phyloP scores from a whole-genome alignment of 2,113 vertebrate species.

The Piaya cayana region DNA sequence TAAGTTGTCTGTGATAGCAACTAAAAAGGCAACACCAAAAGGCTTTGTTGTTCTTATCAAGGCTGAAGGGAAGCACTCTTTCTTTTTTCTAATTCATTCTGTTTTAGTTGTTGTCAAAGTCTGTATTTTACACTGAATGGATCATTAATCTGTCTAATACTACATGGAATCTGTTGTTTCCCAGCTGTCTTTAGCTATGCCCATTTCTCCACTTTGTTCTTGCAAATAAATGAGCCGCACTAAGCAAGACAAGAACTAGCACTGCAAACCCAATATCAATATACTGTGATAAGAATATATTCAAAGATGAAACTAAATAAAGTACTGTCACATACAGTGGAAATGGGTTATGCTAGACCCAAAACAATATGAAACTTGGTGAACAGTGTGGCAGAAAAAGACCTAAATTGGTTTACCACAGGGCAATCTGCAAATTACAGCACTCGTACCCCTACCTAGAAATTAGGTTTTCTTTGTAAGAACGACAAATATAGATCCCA shows the following conservation, averaged over 20 bases:
- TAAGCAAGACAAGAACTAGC: neutral
- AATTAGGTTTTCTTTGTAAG: neutral
- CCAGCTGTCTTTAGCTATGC: neutral
- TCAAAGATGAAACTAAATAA: neutral
- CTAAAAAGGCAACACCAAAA: neutral
- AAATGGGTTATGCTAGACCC: neutral
- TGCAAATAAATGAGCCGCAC: neutral
- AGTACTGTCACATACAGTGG: neutral
- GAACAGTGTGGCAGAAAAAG: neutral
- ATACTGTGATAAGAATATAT: neutral
- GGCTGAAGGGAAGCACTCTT: neutral
- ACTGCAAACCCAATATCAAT: neutral
- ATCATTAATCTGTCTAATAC: constrained; percentile 17
- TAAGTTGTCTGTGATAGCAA: neutral
- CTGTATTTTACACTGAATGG: neutral
- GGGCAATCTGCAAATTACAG: neutral
- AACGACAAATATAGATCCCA: neutral
- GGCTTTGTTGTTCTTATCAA: neutral
- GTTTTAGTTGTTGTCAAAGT: neutral
- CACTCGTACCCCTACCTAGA: neutral
- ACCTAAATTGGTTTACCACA: neutral
- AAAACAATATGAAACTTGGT: neutral
- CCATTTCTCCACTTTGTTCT: neutral
- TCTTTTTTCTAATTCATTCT: neutral
- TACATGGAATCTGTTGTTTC: neutral